Evolutionary conservation across 2,797 vertebrate species (phyloP).

Genomic region (Leptodactylus fallax): DNA sequence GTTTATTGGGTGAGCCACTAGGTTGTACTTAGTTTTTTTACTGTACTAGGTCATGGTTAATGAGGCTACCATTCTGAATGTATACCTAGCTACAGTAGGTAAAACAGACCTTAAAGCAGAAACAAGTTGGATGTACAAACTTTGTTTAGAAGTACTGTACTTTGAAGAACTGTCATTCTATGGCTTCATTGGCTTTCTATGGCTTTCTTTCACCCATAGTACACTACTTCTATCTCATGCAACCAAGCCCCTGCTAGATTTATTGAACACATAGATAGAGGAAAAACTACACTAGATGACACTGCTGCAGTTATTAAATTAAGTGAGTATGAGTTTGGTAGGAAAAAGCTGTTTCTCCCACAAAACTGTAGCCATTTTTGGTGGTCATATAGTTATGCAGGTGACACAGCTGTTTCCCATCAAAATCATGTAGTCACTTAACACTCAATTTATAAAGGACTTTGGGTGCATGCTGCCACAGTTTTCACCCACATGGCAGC

Average conservation of each 20-base stretch:
- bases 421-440: no score
- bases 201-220: background rate
- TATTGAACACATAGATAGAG: no score
- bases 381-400: no score
- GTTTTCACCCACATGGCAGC: no score
- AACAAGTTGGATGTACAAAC: background rate
- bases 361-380: no score
- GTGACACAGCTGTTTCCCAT: no score
- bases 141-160: constrained; percentile 6
- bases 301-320: no score
- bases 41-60: constrained; percentile 28
- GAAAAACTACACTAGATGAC: no score
- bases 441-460: no score
- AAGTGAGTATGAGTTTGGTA: no score
- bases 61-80: background rate
- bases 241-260: background rate
- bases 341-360: no score
- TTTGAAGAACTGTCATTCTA: background rate
- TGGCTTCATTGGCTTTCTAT: background rate
- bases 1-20: background rate
- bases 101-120: constrained; percentile 3
- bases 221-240: background rate
- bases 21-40: constrained; percentile 8
- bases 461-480: no score
- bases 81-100: background rate